These are phyloP conservation scores for Epistrophella euchroma DNA, from an alignment of 2,888 invertebrate genomes.

Conservation along the genomic window DNA sequence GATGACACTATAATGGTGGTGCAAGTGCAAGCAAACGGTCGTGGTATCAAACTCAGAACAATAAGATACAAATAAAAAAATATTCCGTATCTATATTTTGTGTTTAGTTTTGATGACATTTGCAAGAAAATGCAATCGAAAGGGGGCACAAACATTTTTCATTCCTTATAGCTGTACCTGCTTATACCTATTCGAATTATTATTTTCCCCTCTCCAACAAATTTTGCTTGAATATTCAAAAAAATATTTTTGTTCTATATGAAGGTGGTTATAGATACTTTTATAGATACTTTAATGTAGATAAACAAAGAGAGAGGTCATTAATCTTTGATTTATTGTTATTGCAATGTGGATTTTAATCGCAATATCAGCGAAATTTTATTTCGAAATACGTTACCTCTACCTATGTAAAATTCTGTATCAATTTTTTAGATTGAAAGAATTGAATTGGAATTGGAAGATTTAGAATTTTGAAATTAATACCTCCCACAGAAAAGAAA, in stretches of 20 bases:
- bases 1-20: conserved; percentile 51
- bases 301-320: conserved; percentile 61
- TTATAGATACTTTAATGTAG: conserved; percentile 20
- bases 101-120: conserved; percentile 47
- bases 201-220: background rate
- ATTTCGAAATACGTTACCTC: conserved; percentile 54
- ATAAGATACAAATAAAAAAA: conserved; percentile 29
- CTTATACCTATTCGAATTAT: background rate
- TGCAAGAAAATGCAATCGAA: conserved; percentile 53
- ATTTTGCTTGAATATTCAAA: conserved; percentile 56
- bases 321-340: conserved; percentile 45
- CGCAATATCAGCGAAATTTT: conserved; percentile 39
- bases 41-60: conserved; percentile 26
- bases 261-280: conserved; percentile 30
- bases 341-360: conserved; percentile 41
- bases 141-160: conserved; percentile 46
- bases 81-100: background rate
- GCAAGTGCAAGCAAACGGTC: conserved; percentile 44
- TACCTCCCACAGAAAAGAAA: no score
- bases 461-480: background rate
- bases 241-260: conserved; percentile 28
- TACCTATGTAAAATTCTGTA: conserved; percentile 26
- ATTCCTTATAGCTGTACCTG: background rate
- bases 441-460: conserved; percentile 1
- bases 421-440: conserved; percentile 29